These are phyloP conservation scores for Zygaena filipendulae DNA, from an alignment of 2,888 invertebrate genomes.

Conservation along the genomic window DNA sequence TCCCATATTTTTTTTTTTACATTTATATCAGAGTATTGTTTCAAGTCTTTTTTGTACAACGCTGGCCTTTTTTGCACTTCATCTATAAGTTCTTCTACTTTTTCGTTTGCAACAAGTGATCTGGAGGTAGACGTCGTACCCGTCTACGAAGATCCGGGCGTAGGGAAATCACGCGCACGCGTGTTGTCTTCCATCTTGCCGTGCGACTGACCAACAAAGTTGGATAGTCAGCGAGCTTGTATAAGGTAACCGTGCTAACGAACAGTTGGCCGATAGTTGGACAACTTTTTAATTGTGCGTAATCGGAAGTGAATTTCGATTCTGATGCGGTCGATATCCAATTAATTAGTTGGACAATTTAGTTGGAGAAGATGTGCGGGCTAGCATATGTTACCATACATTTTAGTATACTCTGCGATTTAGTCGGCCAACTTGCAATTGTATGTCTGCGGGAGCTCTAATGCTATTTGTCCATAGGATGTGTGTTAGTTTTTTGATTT, in stretches of 20 bases:
- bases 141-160: conserved; percentile 2
- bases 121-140: conserved; percentile 5
- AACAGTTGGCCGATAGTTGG: too few relatives aligned
- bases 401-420: neutral
- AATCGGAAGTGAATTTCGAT: neutral
- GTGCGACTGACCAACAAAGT: conserved; percentile 5
- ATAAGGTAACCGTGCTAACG: neutral
- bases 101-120: conserved; percentile 5
- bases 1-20: conserved; percentile 12
- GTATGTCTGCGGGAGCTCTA: neutral
- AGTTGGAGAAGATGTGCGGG: neutral
- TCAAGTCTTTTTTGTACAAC: conserved; percentile 14
- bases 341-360: neutral
- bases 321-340: neutral
- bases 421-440: neutral
- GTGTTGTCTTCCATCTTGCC: conserved; percentile 5
- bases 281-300: too few relatives aligned
- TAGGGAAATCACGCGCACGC: conserved; percentile 5
- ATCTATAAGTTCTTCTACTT: conserved; percentile 3
- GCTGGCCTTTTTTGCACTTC: too few relatives aligned
- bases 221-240: conserved; percentile 5
- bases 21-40: conserved; percentile 15
- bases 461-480: too few relatives aligned
- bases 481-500: too few relatives aligned
- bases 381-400: neutral